phyloP scores from a whole-genome alignment of 64 coral and sea anemone genomes.

The Orbicella faveolata region DNA sequence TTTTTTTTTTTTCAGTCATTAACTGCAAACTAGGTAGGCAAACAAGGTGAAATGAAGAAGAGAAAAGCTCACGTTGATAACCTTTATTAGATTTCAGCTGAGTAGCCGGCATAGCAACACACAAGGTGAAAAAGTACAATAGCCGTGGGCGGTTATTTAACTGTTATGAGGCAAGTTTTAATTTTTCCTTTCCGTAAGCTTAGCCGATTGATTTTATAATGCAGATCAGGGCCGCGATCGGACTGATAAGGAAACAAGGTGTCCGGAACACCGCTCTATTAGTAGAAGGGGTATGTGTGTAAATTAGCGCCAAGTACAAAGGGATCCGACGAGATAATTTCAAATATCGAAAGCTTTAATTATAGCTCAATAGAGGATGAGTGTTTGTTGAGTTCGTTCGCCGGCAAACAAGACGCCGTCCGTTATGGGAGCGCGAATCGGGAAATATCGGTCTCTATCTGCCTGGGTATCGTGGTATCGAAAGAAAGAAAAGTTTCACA shows the following conservation, averaged over 20 bases:
- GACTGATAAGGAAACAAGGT: not conserved
- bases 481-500: not conserved
- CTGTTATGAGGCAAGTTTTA: not conserved
- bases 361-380: conserved; percentile 2
- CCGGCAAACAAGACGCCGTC: not conserved
- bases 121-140: not conserved
- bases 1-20: not conserved
- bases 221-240: not conserved
- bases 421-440: not conserved
- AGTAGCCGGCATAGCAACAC: not conserved
- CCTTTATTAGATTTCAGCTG: conserved; percentile 13
- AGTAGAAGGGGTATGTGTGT: not conserved
- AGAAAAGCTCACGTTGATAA: not conserved
- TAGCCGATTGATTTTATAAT: not conserved
- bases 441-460: too few species aligned
- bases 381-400: not conserved
- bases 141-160: not conserved
- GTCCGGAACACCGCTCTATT: conserved; percentile 2
- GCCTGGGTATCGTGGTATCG: too few species aligned
- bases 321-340: not conserved
- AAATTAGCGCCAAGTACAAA: conserved; percentile 10
- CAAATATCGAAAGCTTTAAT: conserved; percentile 38
- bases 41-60: conserved; percentile 7
- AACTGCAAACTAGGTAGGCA: conserved; percentile 14
- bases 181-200: not conserved